Evolutionary conservation across 2,888 invertebrate species (phyloP), one percentile per base, ranked within the genome.

Genomic region (Dasysyrphus albostriatus): DNA sequence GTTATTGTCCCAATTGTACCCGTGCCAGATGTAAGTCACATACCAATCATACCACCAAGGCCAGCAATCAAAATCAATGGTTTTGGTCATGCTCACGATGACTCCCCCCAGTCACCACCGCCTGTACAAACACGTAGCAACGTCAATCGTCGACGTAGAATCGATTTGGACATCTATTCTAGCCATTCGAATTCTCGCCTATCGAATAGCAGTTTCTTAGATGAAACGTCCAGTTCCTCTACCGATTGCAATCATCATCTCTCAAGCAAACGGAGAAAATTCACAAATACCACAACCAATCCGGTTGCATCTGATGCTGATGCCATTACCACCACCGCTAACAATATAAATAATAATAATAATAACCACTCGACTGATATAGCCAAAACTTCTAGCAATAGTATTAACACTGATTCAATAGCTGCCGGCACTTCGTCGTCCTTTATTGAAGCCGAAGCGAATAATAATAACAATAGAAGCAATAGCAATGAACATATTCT

Each of bases 121-220:
- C 87, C 82, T 42, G n/a, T 70, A 70, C 65, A 69, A 79, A 76
- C 88, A 76, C 69, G 77, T 9, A 88, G 87, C 34, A 88, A 81
- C 32, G 77, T 88, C 42, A 88, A 88, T 59, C 89, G 88, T 8
- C 88, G 89, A 70, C 65, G 88, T 12, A 85, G 89, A 63, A 70
- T 73, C 39, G 89, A 89, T 44, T 81, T 88, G 80, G 90, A 90
- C 63, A 89, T 89, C 42, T 90, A 89, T 77, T 90, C 91, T 34
- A 90, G 90, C 76, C 90, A 90, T 82, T 90, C 90, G 75, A 90
- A 90, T 79, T 90, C 91, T 78, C 89, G 90, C 78, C 88, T 90
- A 76, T 89, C 90, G 61, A 90, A 89, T 78, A 90, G 89, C 63
- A 90, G 89, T 83, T 89, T 82, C 74, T 88, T 88, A 39, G 90